Evolutionary conservation across 2,797 vertebrate species (phyloP).

Genomic region (Loriculus beryllinus): DNA sequence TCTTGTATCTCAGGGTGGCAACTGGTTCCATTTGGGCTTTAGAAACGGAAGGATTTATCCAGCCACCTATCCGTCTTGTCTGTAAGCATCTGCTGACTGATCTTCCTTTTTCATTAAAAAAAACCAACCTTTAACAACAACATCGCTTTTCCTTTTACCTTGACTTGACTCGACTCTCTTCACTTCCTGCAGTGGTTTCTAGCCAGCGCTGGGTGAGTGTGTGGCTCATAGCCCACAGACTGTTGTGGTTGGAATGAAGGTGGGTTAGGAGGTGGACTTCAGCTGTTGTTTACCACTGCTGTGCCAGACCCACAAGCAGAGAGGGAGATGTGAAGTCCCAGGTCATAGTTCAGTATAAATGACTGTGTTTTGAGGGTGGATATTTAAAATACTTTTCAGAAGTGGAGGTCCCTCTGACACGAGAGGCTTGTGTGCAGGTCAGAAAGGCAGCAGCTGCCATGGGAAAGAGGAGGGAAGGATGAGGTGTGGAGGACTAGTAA

Average conservation of each 20-base stretch:
- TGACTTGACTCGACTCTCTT: neutral
- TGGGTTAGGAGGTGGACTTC: neutral
- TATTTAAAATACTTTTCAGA: neutral
- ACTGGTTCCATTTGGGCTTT: neutral
- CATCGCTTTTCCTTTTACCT: neutral
- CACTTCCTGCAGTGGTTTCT: neutral
- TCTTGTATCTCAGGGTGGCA: neutral
- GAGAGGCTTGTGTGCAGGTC: neutral
- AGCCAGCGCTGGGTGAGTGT: rapidly evolving
- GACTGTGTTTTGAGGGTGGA: neutral
- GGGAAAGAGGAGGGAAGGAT: neutral
- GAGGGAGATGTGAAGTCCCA: neutral
- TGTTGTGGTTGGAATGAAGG: neutral
- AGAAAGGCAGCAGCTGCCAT: neutral
- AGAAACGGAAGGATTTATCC: neutral
- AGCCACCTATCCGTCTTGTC: neutral
- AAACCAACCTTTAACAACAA: neutral
- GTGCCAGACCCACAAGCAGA: neutral
- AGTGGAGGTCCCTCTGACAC: neutral
- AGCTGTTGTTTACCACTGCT: rapidly evolving
- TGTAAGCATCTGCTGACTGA: neutral
- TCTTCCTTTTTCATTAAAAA: neutral
- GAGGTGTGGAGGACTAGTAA: neutral
- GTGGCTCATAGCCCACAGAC: rapidly evolving
- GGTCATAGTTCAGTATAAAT: neutral